Percentiles rank a stretch among this genome's conserved stretches.
Conservation (phyloP, 2,888 invertebrate species). For the Polymixis flavicincta region DNA sequence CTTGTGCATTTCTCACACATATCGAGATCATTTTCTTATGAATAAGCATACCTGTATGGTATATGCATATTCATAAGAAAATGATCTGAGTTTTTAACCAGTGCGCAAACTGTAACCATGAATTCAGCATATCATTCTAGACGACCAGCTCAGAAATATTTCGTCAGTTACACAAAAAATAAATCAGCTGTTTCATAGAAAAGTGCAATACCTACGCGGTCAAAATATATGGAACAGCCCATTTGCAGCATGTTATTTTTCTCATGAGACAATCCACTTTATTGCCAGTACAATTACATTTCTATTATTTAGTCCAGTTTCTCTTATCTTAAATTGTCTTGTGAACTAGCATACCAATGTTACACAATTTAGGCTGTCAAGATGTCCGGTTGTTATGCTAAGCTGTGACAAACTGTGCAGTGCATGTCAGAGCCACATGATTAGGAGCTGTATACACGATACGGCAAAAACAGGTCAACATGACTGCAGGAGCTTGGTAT, state of each 20-base stretch:
- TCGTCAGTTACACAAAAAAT: too few species aligned
- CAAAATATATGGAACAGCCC: too few species aligned
- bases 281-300: not conserved
- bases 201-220: too few species aligned
- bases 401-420: slow-evolving; percentile 49
- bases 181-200: too few species aligned
- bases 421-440: slow-evolving; percentile 57
- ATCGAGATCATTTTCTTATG: slow-evolving; percentile 10
- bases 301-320: slow-evolving; percentile 10
- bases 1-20: slow-evolving; percentile 4
- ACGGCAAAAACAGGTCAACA: slow-evolving; percentile 62
- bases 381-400: slow-evolving; percentile 36
- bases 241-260: not conserved
- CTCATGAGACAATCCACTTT: not conserved
- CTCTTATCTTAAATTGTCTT: slow-evolving; percentile 31
- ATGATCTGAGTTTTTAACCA: too few species aligned
- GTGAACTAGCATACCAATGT: slow-evolving; percentile 32
- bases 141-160: too few species aligned
- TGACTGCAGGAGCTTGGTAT: slow-evolving; percentile 44
- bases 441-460: slow-evolving; percentile 59
- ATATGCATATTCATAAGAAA: too few species aligned
- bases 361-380: slow-evolving; percentile 57
- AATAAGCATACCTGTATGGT: not conserved
- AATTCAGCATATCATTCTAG: too few species aligned
- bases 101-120: too few species aligned